Base-by-base conservation (phyloP, 1,140 invertebrate genomes). In the Nasonia longicornis region DNA sequence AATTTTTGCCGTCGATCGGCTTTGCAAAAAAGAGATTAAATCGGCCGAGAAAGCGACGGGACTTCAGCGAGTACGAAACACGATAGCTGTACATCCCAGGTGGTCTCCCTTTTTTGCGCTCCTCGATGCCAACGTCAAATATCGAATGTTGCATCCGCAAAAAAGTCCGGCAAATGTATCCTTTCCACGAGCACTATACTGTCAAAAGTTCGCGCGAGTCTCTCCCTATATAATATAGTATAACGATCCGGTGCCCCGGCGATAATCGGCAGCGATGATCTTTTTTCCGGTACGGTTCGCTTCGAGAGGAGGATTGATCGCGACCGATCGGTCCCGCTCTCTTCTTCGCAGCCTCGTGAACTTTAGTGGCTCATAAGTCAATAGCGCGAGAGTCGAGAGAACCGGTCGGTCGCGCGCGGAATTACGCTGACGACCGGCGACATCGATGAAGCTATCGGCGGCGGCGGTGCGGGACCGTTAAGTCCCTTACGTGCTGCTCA, bases 371-470 rank as follows among this genome's bases (percentile, higher is more conserved):
- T 70, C 67, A 66, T 35, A 67, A 73, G 79, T 58, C 72, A 77
- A 81, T 31, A 26, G 14, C 45, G 12, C 16, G 38, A 22, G 58
- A 48, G 35, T 22, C 35, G 22, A 48, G 45, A 72, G n/a, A 81
- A 72, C 74, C 67, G 69, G 80, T 77, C 67, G 48, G 67, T 77
- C 31, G 14, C 12, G 52, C 70, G 26, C 35, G 58, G 71, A 74
- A 72, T 71, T 58, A 67, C 45, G 67, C 69, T 58, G 67, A 72
- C 52, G 70, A 74, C 20, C 78, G 71, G 22, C 45, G 73, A 76
- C 72, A 76, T 81, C 73, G 79, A 81, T 75, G 79, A 81, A 81
- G 79, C 73, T 73, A 81, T 81, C 72, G 78, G 29, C 58, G 66
- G n/a, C 10, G 31, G 4, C 31, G 3, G 31, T 3, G 16, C 45